Evolutionary conservation across 2,113 vertebrate species (phyloP), one percentile per base, ranked within the genome.

Genomic region (Copsychus sechellarum): DNA sequence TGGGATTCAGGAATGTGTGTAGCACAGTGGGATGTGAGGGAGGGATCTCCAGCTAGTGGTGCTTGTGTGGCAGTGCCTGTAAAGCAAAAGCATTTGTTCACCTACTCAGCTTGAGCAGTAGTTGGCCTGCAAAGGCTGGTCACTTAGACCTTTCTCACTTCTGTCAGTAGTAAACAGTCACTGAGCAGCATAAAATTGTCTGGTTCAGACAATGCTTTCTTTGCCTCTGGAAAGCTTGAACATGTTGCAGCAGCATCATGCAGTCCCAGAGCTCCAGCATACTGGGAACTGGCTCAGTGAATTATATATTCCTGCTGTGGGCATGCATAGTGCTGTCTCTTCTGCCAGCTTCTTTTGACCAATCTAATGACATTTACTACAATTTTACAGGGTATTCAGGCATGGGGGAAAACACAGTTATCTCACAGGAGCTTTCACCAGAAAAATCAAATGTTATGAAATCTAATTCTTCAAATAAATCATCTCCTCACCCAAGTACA

Each of bases 361-460:
- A 10, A 77, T 86, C 42, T 86, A 29, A 67, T 50, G n/a, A 15
- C 67, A 6, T 28, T 97, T 62, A 9, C 57, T 67, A 36, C 2
- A 29, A 64, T 54, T 79, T 97, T 95, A 13, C 95, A 98, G 98
- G 98, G 16, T 97, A 97, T 92, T 98, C 98, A 47, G 98, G 98
- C 26, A 98, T 97, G 71, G 99, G 98, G n/a, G 99, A 99, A 70
- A 98, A 95, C 89, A 96, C 97, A 81, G 98, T 98, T 77, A 78
- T 95, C 69, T 98, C 98, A 9, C 97, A 96, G 88, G 98, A 98
- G 16, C 95, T 95, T 92, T 98, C 98, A 40, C 92, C 97, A 92
- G 97, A 97, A 85, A 98, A 98, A 78, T 47, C 97, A 45, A 83
- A 92, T 96, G 97, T 97, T 23, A 94, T 97, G 86, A 98, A 97